Evolutionary conservation across 2,113 vertebrate species (phyloP), one percentile per base, ranked within the genome.

Genomic region (Cebus imitator): DNA sequence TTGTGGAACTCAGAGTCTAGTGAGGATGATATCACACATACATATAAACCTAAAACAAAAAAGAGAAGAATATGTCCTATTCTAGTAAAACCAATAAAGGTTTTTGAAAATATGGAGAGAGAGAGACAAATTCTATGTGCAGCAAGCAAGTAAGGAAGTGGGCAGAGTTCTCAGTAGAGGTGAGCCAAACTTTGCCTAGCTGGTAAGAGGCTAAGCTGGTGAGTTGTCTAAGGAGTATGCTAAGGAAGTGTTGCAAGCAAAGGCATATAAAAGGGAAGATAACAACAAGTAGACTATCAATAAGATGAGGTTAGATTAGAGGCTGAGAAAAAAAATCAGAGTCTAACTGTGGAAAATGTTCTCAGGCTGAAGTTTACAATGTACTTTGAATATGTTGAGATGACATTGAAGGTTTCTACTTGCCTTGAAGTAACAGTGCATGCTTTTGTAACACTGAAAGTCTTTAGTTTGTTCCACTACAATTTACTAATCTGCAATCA

Each of bases 401-500:
- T 61, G 2, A 0, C 21, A 81, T 8, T 81, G 58, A 94, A 48
- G 3, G 12, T 76, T 94, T 90, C n/a, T 37, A 87, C 27, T 70
- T 84, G 52, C 20, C 16, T 84, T 93, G 57, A 96, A 48, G 79
- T 66, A 79, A 76, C 96, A 90, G 14, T 82, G 35, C 94, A 75
- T 89, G 16, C 13, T 72, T 95, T 91, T 73, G 68, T 96, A 95
- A 94, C 11, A 37, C 4, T 78, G 30, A 12, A 27, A n/a, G 3
- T 52, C 68, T 90, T 91, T 85, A 52, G 32, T 91, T 91, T 86
- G 75, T 91, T 86, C 10, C n/a, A 78, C 52, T 6, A 73, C 18
- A 93, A 45, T 55, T 90, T 87, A 87, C 6, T 21, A 76, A 48
- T 89, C 45, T 52, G 17, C 40, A 52, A 25, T 48, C 32, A 87